Evolutionary conservation across 1,140 invertebrate genomes (phyloP).

Genomic region (Triops longicaudatus): DNA sequence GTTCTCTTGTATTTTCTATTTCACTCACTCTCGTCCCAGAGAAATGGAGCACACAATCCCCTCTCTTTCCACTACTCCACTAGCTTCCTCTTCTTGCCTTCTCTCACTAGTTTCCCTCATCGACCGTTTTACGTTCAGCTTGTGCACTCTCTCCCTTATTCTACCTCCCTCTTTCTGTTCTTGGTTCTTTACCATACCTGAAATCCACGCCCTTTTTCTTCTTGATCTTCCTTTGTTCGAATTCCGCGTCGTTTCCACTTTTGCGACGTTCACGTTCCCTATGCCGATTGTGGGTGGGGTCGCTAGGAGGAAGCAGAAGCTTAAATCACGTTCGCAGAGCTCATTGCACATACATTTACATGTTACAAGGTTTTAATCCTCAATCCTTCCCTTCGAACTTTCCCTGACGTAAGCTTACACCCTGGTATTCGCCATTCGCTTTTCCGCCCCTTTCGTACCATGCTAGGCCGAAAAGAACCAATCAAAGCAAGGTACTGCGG

Average conservation of each 20-base stretch:
- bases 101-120: constrained; percentile 14
- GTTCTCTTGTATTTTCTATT: constrained; percentile 13
- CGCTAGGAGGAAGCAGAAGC: not conserved
- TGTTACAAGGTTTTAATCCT: constrained; percentile 7
- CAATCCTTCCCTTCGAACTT: not conserved
- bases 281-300: not conserved
- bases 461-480: not conserved
- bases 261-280: constrained; percentile 10
- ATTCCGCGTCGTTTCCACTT: constrained; percentile 9
- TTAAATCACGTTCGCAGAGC: not conserved
- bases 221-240: constrained; percentile 3
- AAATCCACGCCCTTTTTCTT: constrained; percentile 5
- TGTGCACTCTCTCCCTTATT: constrained; percentile 1
- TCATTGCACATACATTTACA: constrained; percentile 12
- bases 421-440: not conserved
- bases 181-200: constrained; percentile 7
- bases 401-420: not conserved
- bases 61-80: constrained; percentile 3
- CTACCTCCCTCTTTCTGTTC: not conserved
- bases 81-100: constrained; percentile 12
- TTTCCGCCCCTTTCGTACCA: not conserved
- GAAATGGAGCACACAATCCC: constrained; percentile 9
- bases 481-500: not conserved
- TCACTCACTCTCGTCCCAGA: constrained; percentile 12
- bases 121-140: constrained; percentile 8